These are phyloP conservation scores for Zaprionus ghesquierei DNA, from an alignment of 1,140 invertebrate species.

Conservation along the genomic window DNA sequence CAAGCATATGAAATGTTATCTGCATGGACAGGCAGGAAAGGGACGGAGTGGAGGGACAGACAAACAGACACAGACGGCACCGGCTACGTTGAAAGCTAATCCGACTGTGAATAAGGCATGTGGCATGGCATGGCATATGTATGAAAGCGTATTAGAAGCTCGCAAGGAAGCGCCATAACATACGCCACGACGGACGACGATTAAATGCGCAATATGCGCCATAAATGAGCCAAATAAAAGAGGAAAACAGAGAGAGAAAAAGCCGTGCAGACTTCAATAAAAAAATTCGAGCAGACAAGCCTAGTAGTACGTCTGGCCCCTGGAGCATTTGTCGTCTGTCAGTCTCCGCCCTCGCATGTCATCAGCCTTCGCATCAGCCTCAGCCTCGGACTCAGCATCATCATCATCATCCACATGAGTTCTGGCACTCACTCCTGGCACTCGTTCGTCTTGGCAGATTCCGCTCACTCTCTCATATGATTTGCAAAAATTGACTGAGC, in stretches of 20 bases:
- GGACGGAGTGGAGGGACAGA: not conserved
- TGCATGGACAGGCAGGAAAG: not conserved
- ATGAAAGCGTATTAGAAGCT: slow-evolving; percentile 25
- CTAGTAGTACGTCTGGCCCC: slow-evolving; percentile 45
- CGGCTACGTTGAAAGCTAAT: slow-evolving; percentile 45
- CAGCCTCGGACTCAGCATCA: too few relatives aligned
- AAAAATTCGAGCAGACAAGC: slow-evolving; percentile 27
- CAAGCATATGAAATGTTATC: slow-evolving; percentile 5
- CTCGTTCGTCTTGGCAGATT: slow-evolving; percentile 1
- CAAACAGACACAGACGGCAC: slow-evolving; percentile 1
- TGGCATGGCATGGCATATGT: slow-evolving; percentile 19
- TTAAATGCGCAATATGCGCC: slow-evolving; percentile 77
- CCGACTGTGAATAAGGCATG: slow-evolving; percentile 25
- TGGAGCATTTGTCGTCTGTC: slow-evolving; percentile 41
- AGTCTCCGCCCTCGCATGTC: not conserved
- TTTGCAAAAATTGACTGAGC: slow-evolving; percentile 79
- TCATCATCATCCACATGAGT: not conserved
- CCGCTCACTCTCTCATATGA: slow-evolving; percentile 61
- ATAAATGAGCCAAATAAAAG: slow-evolving; percentile 80
- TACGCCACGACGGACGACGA: slow-evolving; percentile 47
- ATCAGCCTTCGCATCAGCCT: not conserved
- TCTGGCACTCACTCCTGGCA: slow-evolving; percentile 60
- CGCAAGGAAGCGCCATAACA: slow-evolving; percentile 9
- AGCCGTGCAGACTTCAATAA: slow-evolving; percentile 57
- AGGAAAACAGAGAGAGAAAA: not conserved